These are phyloP conservation scores for Morelia viridis DNA, from an alignment of 2,797 vertebrate species.

Conservation along the genomic window DNA sequence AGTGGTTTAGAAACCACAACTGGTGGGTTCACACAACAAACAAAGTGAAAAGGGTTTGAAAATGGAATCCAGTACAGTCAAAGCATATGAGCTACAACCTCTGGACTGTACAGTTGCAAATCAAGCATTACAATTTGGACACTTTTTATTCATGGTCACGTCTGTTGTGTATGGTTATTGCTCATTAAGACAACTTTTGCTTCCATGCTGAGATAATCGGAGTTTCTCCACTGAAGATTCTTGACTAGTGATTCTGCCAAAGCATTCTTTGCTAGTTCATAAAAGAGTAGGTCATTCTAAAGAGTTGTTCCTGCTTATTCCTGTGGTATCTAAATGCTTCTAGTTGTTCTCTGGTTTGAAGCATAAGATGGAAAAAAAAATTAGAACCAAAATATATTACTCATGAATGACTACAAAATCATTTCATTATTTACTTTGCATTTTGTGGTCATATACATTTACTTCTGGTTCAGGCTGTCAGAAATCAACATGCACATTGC, in stretches of 20 bases:
- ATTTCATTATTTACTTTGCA: slow-evolving; percentile 44
- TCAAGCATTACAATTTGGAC: not conserved
- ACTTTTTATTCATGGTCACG: not conserved
- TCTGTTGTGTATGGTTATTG: not conserved
- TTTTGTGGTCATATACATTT: slow-evolving; percentile 51
- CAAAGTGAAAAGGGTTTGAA: not conserved
- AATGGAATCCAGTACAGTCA: not conserved
- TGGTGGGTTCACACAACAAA: no score
- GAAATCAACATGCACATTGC: slow-evolving; percentile 32
- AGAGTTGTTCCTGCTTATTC: not conserved
- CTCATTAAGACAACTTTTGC: not conserved
- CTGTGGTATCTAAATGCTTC: not conserved
- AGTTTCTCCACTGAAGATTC: not conserved
- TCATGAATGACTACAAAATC: slow-evolving; percentile 23
- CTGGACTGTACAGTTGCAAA: not conserved
- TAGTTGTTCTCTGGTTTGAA: slow-evolving; percentile 14
- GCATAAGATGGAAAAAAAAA: not conserved
- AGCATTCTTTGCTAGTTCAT: not conserved
- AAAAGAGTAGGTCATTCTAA: not conserved
- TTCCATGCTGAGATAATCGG: not conserved
- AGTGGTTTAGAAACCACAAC: no score
- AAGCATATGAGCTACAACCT: not conserved
- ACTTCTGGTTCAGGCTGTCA: slow-evolving; percentile 31
- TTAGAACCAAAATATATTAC: slow-evolving; percentile 9
- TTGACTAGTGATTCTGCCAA: not conserved